A percentile compares a stretch with the other conserved stretches of the same genome.
Conservation (phyloP, 2,797 vertebrate species). For the Manis crassicaudata region DNA sequence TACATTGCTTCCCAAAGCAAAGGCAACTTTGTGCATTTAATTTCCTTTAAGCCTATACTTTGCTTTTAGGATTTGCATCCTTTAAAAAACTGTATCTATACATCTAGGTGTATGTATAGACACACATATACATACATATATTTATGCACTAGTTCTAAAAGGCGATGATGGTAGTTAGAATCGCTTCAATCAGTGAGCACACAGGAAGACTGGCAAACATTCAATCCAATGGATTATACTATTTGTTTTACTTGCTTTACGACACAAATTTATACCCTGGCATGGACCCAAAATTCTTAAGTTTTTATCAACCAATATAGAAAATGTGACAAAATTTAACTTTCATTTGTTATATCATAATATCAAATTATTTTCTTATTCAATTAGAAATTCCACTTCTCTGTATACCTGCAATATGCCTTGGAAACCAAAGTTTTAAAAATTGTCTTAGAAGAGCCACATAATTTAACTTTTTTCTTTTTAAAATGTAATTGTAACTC, state of each 20-base stretch:
- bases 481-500: background rate
- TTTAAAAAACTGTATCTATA: background rate
- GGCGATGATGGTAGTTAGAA: background rate
- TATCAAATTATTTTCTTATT: background rate
- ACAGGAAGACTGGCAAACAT: background rate
- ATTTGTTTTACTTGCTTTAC: constrained; percentile 6
- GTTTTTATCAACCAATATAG: constrained; percentile 10
- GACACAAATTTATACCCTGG: background rate
- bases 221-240: background rate
- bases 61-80: constrained; percentile 8
- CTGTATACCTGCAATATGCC: background rate
- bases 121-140: background rate
- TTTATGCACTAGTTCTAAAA: background rate
- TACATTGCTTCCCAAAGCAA: background rate
- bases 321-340: background rate
- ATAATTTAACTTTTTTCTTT: background rate
- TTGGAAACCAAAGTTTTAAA: background rate
- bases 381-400: background rate
- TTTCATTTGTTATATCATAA: constrained; percentile 3
- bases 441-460: background rate
- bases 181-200: background rate
- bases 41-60: constrained; percentile 28
- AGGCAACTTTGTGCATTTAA: background rate
- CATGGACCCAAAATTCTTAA: background rate
- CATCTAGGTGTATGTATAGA: background rate